Evolutionary conservation across 2,888 invertebrate genomes (phyloP).

Genomic region (Hydriomena furcata): DNA sequence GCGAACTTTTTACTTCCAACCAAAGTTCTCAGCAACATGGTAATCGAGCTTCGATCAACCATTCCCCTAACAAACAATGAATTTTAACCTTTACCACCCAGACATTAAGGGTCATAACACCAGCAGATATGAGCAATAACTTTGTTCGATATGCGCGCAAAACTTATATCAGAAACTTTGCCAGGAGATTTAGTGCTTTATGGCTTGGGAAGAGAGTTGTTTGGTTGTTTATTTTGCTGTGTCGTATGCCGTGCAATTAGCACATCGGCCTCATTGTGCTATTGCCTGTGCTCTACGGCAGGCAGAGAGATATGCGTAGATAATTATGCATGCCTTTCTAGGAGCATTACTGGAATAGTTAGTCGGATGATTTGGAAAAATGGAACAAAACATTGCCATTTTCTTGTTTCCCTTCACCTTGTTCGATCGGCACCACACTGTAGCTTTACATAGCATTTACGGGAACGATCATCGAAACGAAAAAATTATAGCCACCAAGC

Average conservation of each 20-base stretch:
- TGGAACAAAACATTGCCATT: too few species aligned
- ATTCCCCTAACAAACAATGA: conserved; percentile 10
- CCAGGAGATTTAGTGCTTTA: conserved; percentile 25
- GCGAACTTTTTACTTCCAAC: conserved; percentile 34
- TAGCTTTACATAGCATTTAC: too few species aligned
- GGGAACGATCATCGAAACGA: too few species aligned
- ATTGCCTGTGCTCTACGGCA: conserved; percentile 31
- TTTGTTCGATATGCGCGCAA: conserved; percentile 39
- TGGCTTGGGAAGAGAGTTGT: neutral
- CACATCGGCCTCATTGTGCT: conserved; percentile 42
- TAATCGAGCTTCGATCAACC: conserved; percentile 41
- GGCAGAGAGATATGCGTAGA: conserved; percentile 1
- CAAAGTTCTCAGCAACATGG: conserved; percentile 33
- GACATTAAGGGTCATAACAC: conserved; percentile 1
- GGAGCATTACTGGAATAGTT: too few species aligned
- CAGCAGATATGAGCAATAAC: conserved; percentile 34
- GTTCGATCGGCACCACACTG: too few species aligned
- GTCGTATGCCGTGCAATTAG: conserved; percentile 46
- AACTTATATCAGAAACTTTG: conserved; percentile 22
- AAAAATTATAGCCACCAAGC: too few species aligned
- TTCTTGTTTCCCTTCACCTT: too few species aligned
- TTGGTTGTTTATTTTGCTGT: conserved; percentile 24
- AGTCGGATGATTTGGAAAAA: too few species aligned
- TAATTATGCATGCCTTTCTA: too few species aligned
- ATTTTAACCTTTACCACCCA: conserved; percentile 3